Conservation (phyloP, 1,140 invertebrate species). For the Zaprionus davidi region DNA sequence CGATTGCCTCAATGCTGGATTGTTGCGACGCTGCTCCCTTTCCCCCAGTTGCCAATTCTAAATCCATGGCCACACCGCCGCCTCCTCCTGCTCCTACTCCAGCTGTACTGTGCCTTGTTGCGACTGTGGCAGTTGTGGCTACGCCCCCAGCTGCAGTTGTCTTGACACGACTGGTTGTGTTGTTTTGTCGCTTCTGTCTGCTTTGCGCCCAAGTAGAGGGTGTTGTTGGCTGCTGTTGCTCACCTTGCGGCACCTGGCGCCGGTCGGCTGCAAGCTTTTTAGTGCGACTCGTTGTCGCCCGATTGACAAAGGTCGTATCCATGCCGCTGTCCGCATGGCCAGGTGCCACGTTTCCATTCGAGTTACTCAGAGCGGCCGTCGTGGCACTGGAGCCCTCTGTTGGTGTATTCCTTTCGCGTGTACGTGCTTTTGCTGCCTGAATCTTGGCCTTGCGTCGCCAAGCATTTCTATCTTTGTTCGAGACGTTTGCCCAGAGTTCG, state of each 20-base stretch:
- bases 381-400: background rate
- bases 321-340: background rate
- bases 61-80: background rate
- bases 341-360: constrained; percentile 35
- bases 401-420: constrained; percentile 41
- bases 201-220: constrained; percentile 36
- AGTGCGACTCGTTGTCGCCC: constrained; percentile 79
- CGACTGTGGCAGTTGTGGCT: constrained; percentile 1
- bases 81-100: background rate
- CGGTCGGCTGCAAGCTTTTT: constrained; percentile 70
- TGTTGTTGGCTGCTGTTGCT: constrained; percentile 5
- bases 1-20: constrained; percentile 92
- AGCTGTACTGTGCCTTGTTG: background rate
- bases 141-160: background rate
- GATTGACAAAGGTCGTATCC: constrained; percentile 62
- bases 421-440: constrained; percentile 81
- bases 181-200: constrained; percentile 30
- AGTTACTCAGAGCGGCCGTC: constrained; percentile 14
- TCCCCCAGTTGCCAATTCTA: background rate
- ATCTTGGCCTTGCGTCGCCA: constrained; percentile 87
- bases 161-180: constrained; percentile 14
- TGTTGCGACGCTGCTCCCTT: constrained; percentile 19
- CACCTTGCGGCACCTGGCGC: constrained; percentile 29
- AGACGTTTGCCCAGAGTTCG: constrained; percentile 93
- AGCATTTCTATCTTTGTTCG: constrained; percentile 82